Conservation (phyloP, 2,888 invertebrate species). For the Volucella inflata region DNA sequence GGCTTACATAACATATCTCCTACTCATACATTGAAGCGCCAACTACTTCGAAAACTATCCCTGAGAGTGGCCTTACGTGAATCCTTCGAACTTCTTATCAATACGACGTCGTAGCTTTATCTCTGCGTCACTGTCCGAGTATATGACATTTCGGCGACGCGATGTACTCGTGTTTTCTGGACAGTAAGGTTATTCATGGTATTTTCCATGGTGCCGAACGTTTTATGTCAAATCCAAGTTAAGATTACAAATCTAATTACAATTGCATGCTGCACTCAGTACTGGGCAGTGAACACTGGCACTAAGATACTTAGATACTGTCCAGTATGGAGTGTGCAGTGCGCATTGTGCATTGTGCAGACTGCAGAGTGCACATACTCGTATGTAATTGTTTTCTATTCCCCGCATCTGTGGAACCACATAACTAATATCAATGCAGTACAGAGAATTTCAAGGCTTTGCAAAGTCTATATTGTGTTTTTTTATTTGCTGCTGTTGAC, state of each 20-base stretch:
- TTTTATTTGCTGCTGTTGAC: slow-evolving; percentile 12
- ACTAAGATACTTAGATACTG: no score
- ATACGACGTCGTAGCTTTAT: slow-evolving; percentile 1
- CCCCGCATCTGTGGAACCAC: slow-evolving; percentile 26
- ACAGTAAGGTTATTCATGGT: slow-evolving; percentile 27
- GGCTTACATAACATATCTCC: no score
- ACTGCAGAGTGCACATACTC: no score
- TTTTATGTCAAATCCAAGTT: slow-evolving; percentile 32
- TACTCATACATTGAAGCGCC: no score
- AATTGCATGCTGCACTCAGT: slow-evolving; percentile 32
- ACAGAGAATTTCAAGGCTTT: slow-evolving; percentile 52
- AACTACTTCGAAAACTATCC: no score
- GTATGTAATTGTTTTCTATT: slow-evolving; percentile 27
- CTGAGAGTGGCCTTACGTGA: no score
- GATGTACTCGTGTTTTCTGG: slow-evolving; percentile 4
- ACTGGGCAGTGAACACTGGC: no score
- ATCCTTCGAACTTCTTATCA: no score
- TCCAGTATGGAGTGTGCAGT: no score
- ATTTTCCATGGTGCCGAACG: slow-evolving; percentile 22
- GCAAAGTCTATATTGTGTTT: slow-evolving; percentile 23
- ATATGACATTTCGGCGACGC: not conserved
- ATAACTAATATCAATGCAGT: slow-evolving; percentile 49
- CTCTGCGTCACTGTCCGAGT: slow-evolving; percentile 2
- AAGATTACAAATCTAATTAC: not conserved
- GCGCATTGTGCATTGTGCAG: no score